Evolutionary conservation across 2,888 invertebrate species (phyloP), one percentile per base, ranked within the genome.

Genomic region (Polyommatus icarus): DNA sequence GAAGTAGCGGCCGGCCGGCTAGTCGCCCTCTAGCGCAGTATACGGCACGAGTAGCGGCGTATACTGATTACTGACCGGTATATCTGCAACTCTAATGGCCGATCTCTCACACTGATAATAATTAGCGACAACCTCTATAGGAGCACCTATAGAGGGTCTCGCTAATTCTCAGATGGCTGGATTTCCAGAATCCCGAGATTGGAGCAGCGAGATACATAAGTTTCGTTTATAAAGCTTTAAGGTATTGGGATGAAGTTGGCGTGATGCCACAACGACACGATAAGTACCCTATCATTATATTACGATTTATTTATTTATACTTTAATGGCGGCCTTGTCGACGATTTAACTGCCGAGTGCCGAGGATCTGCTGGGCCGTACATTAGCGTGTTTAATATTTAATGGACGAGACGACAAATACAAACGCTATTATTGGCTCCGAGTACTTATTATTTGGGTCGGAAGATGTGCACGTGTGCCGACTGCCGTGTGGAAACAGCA

Each of bases 391-490:
- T 54, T 24, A 61, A 61, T 61, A 61, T 20, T 61, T 24, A 61
- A 61, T 61, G 4, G 61, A 20, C 61, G 3, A 20, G 10, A 24
- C 12, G 12, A 24, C 61, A 61, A 3, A 61, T 24, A 4, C 10
- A 4, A 12, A 24, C 24, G 20, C 12, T 61, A 61, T 61, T 24
- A 61, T 61, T 61, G 12, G 61, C 24, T 18, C 54, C 46, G 46
- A 46, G 46, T 59, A n/a, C 8, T 59, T 59, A 20, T 59, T 59
- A 61, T 61, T 20, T 61, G 61, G 61, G 61, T 61, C 61, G 61
- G 20, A 61, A 61, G 61, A 61, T 24, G 24, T 59, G 59, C 59
- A 59, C 59, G 59, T 59, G n/a, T n/a, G n/a, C n/a, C n/a, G n/a
- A n/a, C n/a, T n/a, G n/a, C n/a, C n/a, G n/a, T n/a, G 59, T 59